A percentile compares a stretch with the other conserved stretches of the same genome.
Evolutionary conservation across 2,888 invertebrate species (phyloP).

Genomic region (Thecocarcelia acutangulata): DNA sequence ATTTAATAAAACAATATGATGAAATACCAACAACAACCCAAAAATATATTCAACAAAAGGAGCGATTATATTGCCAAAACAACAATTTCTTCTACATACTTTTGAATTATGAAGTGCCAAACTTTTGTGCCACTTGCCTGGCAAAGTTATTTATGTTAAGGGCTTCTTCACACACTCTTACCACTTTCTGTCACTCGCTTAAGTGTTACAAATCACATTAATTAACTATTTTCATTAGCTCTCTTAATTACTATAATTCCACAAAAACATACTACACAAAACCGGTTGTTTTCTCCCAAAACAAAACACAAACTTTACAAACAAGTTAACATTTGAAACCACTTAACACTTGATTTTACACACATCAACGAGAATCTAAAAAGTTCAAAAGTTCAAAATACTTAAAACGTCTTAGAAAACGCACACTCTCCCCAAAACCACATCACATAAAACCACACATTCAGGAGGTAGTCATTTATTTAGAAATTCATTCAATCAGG

Average conservation of each 20-base stretch:
- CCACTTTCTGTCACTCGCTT: neutral
- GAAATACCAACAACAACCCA: no score
- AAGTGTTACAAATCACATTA: constrained; percentile 51
- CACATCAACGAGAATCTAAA: constrained; percentile 55
- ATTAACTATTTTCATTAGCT: constrained; percentile 54
- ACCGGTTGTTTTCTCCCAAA: constrained; percentile 45
- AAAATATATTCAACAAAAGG: neutral
- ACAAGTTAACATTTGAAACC: constrained; percentile 52
- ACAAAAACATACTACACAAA: constrained; percentile 33
- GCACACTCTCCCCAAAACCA: constrained; percentile 37
- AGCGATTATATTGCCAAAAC: constrained; percentile 9
- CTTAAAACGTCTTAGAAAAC: constrained; percentile 66
- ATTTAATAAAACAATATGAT: no score
- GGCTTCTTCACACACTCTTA: constrained; percentile 26
- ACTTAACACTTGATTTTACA: constrained; percentile 66
- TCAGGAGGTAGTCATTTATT: constrained; percentile 14
- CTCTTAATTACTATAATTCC: constrained; percentile 44
- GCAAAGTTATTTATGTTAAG: constrained; percentile 18
- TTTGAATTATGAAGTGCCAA: neutral
- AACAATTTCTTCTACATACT: constrained; percentile 15
- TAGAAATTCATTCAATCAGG: constrained; percentile 31
- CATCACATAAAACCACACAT: constrained; percentile 48
- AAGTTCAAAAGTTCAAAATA: constrained; percentile 68
- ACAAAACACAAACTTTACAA: constrained; percentile 21
- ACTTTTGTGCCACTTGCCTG: neutral